Percentiles rank a stretch among this genome's conserved stretches.
phyloP scores from a whole-genome alignment of 1,140 invertebrate species.

The Polypedilum vanderplanki region DNA sequence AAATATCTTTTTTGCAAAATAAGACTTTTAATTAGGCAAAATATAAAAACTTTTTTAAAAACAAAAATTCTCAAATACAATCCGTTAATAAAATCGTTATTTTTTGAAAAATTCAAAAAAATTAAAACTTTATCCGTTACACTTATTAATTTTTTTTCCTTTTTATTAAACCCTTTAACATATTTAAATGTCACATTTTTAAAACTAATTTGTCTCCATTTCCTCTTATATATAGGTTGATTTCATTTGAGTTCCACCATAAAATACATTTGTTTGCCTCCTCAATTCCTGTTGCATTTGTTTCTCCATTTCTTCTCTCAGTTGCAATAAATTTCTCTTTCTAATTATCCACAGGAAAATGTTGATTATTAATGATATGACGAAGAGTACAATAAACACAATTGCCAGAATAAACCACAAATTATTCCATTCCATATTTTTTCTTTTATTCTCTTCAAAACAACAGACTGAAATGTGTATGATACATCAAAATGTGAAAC shows the following conservation, averaged over 20 bases:
- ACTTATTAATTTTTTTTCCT: no score
- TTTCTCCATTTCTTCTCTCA: neutral
- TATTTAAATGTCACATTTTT: no score
- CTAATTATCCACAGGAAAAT: neutral
- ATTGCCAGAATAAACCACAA: neutral
- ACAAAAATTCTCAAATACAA: neutral
- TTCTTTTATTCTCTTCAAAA: no score
- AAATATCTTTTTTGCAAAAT: no score
- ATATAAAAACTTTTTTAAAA: neutral
- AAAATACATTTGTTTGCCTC: constrained; percentile 3
- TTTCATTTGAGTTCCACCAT: neutral
- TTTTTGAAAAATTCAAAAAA: no score
- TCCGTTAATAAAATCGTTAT: no score
- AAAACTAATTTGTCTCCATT: no score
- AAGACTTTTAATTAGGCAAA: no score
- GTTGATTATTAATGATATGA: neutral
- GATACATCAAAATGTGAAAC: no score
- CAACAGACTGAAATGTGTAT: no score
- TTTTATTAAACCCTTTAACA: no score
- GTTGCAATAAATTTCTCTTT: neutral
- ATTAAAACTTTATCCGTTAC: no score
- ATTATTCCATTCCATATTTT: neutral
- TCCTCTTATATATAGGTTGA: neutral
- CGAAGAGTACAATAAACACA: neutral
- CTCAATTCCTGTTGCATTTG: neutral